A percentile compares a stretch with the other conserved stretches of the same genome.
Conservation (phyloP, 2,888 invertebrate genomes). For the Smittia sp. region DNA sequence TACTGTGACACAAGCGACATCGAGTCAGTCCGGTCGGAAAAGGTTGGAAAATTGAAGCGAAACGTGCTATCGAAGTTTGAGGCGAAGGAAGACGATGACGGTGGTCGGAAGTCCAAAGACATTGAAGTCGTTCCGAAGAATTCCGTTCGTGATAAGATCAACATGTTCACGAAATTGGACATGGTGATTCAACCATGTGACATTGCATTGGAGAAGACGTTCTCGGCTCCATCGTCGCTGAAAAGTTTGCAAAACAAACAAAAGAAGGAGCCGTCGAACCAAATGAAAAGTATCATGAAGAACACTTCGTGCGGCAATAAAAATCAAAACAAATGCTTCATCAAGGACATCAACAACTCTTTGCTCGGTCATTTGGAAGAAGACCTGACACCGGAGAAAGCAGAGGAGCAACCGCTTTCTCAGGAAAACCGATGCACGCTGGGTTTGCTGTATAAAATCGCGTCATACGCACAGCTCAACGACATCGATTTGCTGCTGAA, state of each 20-base stretch:
- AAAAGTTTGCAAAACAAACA: background rate
- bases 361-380: background rate
- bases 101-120: background rate
- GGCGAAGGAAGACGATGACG: background rate
- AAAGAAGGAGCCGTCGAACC: background rate
- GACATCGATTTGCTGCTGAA: background rate
- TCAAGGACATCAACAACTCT: conserved; percentile 34
- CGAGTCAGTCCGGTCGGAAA: background rate
- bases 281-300: conserved; percentile 1
- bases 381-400: background rate
- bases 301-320: conserved; percentile 22
- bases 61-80: background rate
- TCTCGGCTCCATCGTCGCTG: background rate
- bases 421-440: too few species aligned
- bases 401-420: background rate
- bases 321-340: conserved; percentile 37
- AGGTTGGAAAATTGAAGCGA: conserved; percentile 15
- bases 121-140: conserved; percentile 35
- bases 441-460: background rate
- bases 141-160: conserved; percentile 33
- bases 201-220: background rate
- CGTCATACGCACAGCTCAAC: background rate
- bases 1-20: conserved; percentile 31
- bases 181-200: background rate
- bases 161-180: conserved; percentile 37